Evolutionary conservation across 2,888 invertebrate species (phyloP).

Genomic region (Xylophagus ater): DNA sequence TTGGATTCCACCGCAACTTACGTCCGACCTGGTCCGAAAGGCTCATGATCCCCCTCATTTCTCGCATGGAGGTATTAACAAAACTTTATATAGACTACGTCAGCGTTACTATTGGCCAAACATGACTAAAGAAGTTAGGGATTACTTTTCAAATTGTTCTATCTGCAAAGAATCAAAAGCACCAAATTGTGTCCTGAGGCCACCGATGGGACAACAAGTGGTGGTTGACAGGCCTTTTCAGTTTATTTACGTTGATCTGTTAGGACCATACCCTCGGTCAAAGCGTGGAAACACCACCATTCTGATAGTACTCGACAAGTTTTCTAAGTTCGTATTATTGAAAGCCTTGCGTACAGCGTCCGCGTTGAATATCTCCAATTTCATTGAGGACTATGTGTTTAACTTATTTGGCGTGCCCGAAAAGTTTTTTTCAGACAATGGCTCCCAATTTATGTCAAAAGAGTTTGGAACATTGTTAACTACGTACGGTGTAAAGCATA

Average conservation of each 20-base stretch:
- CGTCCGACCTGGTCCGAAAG: slow-evolving; percentile 2
- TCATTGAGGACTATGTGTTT: slow-evolving; percentile 19
- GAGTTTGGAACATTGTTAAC: slow-evolving; percentile 13
- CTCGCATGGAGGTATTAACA: slow-evolving; percentile 5
- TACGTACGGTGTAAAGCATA: slow-evolving; percentile 16
- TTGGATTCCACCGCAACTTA: slow-evolving; percentile 15
- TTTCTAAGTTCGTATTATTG: slow-evolving; percentile 14
- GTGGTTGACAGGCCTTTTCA: slow-evolving; percentile 12
- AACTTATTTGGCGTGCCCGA: slow-evolving; percentile 22
- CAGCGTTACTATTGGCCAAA: slow-evolving; percentile 12
- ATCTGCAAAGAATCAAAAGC: slow-evolving; percentile 11
- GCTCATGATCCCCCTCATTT: slow-evolving; percentile 7
- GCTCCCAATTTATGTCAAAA: slow-evolving; percentile 19
- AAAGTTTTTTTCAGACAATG: slow-evolving; percentile 23
- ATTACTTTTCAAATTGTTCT: slow-evolving; percentile 12
- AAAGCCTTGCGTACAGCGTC: slow-evolving; percentile 5
- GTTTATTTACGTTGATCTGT: slow-evolving; percentile 12
- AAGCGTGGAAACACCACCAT: slow-evolving; percentile 6
- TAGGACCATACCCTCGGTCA: slow-evolving; percentile 14
- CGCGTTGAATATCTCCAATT: slow-evolving; percentile 5
- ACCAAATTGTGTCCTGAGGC: slow-evolving; percentile 7
- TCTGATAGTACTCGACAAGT: slow-evolving; percentile 11
- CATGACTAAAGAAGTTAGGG: slow-evolving; percentile 12
- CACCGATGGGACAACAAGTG: slow-evolving; percentile 11
- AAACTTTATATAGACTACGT: slow-evolving; percentile 8